These are phyloP conservation scores for Dendropsophus ebraccatus DNA, from an alignment of 2,113 vertebrate species.

Conservation along the genomic window DNA sequence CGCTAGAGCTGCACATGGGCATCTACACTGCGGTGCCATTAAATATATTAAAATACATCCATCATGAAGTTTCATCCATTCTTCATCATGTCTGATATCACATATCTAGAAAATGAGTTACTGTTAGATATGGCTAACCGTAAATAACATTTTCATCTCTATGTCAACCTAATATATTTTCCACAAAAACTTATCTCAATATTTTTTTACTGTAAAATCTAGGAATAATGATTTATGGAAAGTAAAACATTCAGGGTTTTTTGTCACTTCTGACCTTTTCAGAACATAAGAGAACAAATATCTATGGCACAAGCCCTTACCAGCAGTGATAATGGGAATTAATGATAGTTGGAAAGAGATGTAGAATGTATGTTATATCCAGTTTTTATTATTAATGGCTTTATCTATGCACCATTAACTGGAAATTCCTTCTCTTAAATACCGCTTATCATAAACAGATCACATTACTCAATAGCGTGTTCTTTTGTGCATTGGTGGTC, in stretches of 20 bases:
- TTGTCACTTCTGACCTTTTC: background rate
- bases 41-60: background rate
- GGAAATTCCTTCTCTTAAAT: conserved; percentile 49
- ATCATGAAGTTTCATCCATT: background rate
- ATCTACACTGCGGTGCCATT: background rate
- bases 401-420: conserved; percentile 48
- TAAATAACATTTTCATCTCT: conserved; percentile 7
- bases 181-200: background rate
- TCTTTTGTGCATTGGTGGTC: background rate
- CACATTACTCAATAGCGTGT: conserved; percentile 41
- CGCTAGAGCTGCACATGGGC: background rate
- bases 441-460: conserved; percentile 55
- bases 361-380: conserved; percentile 19
- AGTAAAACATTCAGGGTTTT: background rate
- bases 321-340: conserved; percentile 11
- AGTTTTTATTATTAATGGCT: conserved; percentile 52
- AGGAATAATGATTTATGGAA: background rate
- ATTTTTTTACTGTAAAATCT: background rate
- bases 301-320: background rate
- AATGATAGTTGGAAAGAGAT: conserved; percentile 32
- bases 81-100: background rate
- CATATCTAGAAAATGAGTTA: background rate
- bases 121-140: background rate
- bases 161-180: background rate
- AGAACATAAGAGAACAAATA: conserved; percentile 1